Conservation (phyloP, 53 echinoderm and acorn worm species). For the Echinarachnius parma region DNA sequence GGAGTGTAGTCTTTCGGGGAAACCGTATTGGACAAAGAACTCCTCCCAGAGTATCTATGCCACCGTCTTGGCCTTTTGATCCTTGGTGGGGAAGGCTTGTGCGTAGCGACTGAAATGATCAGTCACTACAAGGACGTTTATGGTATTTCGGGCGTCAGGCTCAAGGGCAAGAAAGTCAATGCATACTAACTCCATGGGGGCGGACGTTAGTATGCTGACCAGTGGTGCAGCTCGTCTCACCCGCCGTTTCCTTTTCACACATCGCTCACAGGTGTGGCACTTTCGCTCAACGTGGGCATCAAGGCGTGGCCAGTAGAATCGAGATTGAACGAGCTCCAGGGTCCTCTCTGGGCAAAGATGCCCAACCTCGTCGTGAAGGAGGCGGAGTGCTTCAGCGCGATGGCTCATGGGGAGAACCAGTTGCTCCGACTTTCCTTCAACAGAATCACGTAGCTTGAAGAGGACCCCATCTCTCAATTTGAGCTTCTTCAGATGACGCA, state of each 20-base stretch:
- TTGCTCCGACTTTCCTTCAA: not conserved
- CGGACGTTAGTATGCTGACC: not conserved
- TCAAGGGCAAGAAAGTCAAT: constrained; percentile 26
- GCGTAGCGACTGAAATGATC: constrained; percentile 43
- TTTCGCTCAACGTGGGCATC: not conserved
- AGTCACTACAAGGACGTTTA: constrained; percentile 10
- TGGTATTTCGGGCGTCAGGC: constrained; percentile 1
- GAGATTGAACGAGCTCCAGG: not conserved
- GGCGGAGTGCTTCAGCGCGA: not conserved
- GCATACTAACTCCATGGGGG: constrained; percentile 18
- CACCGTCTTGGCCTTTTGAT: constrained; percentile 34
- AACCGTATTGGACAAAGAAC: constrained; percentile 34
- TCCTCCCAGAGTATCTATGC: constrained; percentile 20
- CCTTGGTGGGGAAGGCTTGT: constrained; percentile 30
- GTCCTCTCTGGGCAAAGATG: constrained; percentile 5
- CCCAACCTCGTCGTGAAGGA: constrained; percentile 3
- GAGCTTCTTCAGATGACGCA: constrained; percentile 7
- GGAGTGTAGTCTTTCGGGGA: constrained; percentile 43
- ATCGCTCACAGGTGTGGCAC: constrained; percentile 21
- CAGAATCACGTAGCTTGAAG: not conserved
- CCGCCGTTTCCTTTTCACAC: constrained; percentile 14
- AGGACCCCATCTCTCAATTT: constrained; percentile 19
- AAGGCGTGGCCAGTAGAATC: constrained; percentile 13
- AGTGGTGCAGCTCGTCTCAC: not conserved
- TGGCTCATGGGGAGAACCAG: not conserved